Percentiles rank a stretch among this genome's conserved stretches.
Evolutionary conservation across 2,888 invertebrate species (phyloP).

Genomic region (Quadriops clusia): DNA sequence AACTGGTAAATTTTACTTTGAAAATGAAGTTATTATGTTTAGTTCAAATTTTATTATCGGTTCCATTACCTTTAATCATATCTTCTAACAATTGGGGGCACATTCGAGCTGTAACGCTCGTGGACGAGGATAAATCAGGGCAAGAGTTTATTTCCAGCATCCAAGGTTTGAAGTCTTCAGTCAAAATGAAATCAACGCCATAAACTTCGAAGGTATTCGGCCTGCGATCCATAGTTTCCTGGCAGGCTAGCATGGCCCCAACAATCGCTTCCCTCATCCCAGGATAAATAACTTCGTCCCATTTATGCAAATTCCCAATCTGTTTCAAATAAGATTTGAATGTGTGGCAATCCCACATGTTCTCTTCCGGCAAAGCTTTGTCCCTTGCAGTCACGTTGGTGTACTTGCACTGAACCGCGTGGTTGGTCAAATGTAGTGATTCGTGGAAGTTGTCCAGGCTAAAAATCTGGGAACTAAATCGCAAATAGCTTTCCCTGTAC

Average conservation of each 20-base stretch:
- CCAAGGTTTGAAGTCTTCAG: conserved; percentile 81
- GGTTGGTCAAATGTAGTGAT: conserved; percentile 85
- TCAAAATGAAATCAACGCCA: conserved; percentile 91
- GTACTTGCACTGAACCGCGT: conserved; percentile 86
- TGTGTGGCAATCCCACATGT: conserved; percentile 89
- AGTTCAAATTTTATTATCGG: background rate
- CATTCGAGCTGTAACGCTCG: conserved; percentile 75
- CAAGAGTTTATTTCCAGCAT: conserved; percentile 90
- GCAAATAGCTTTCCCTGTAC: conserved; percentile 83
- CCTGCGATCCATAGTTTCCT: conserved; percentile 70
- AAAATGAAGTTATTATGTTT: too few relatives aligned
- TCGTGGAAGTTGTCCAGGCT: conserved; percentile 80
- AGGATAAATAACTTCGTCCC: conserved; percentile 80
- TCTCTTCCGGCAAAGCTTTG: conserved; percentile 71
- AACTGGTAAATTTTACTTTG: too few relatives aligned
- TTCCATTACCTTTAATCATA: conserved; percentile 67
- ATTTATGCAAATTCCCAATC: conserved; percentile 64
- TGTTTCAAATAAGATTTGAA: conserved; percentile 55
- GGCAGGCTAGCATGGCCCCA: conserved; percentile 77
- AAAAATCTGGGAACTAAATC: conserved; percentile 86
- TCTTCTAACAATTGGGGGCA: conserved; percentile 84
- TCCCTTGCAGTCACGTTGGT: conserved; percentile 55
- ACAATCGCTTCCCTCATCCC: conserved; percentile 43
- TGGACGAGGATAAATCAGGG: conserved; percentile 84
- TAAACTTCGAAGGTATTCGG: conserved; percentile 85